Percentiles rank a stretch among this genome's conserved stretches.
These are phyloP conservation scores for Megatriorchis doriae DNA, from an alignment of 2,113 vertebrate genomes.

Conservation along the genomic window DNA sequence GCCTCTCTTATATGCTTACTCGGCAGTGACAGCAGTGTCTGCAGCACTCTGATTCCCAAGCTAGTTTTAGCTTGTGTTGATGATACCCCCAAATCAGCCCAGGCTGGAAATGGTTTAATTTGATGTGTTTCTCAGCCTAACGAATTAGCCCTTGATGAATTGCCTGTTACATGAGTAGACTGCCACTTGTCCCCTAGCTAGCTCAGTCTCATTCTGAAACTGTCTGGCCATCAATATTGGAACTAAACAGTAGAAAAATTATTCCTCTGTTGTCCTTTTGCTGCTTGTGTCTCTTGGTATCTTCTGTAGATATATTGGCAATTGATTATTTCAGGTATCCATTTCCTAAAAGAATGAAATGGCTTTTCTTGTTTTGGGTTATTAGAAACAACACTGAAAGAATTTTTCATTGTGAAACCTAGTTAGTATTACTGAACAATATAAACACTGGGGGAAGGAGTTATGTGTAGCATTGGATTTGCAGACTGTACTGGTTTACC, in stretches of 20 bases:
- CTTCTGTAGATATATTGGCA: background rate
- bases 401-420: background rate
- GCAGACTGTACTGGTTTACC: background rate
- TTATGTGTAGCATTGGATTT: background rate
- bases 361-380: background rate
- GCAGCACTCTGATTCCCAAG: background rate
- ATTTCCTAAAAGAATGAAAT: background rate
- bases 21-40: background rate
- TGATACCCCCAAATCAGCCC: background rate
- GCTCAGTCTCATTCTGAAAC: rapidly evolving
- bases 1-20: background rate
- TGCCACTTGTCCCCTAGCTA: background rate
- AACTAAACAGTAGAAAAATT: background rate
- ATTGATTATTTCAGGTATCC: background rate
- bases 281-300: background rate
- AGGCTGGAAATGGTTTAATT: background rate
- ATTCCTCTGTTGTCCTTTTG: background rate
- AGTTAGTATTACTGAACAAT: background rate
- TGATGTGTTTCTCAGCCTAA: background rate
- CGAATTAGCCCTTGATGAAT: background rate
- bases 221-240: background rate
- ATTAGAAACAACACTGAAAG: background rate
- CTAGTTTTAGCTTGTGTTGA: background rate
- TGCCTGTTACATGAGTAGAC: background rate
- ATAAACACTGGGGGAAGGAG: background rate